Evolutionary conservation across 2,797 vertebrate genomes (phyloP).

Genomic region (Melanotaenia parkinsoni): DNA sequence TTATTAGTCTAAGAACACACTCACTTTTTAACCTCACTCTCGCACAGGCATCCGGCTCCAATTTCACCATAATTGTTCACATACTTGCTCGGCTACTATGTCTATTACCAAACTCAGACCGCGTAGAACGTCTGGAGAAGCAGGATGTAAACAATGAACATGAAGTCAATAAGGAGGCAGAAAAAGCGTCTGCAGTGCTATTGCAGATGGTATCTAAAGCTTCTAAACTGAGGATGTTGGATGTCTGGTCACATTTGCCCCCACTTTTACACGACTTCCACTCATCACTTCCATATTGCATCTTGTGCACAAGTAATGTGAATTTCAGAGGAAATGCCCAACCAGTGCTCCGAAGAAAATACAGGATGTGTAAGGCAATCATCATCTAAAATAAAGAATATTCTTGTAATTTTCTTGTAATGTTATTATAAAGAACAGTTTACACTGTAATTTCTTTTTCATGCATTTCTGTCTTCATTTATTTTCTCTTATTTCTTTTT

Average conservation of each 20-base stretch:
- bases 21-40: background rate
- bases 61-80: background rate
- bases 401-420: too few relatives aligned
- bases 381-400: too few relatives aligned
- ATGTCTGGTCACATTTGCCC: background rate
- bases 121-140: background rate
- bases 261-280: background rate
- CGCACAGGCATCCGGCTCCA: background rate
- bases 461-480: too few relatives aligned
- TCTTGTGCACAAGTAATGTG: background rate
- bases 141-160: background rate
- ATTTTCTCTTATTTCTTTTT: too few relatives aligned
- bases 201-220: too few relatives aligned
- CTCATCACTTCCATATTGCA: background rate
- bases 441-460: too few relatives aligned
- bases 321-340: background rate
- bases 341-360: too few relatives aligned
- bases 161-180: background rate
- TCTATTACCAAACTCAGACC: background rate
- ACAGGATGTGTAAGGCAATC: too few relatives aligned
- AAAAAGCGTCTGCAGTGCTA: too few relatives aligned
- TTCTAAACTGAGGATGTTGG: background rate
- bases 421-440: too few relatives aligned
- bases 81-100: background rate
- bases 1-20: background rate